A percentile compares a stretch with the other conserved stretches of the same genome.
Conservation (phyloP, 2,113 vertebrate genomes). For the Piaya cayana region DNA sequence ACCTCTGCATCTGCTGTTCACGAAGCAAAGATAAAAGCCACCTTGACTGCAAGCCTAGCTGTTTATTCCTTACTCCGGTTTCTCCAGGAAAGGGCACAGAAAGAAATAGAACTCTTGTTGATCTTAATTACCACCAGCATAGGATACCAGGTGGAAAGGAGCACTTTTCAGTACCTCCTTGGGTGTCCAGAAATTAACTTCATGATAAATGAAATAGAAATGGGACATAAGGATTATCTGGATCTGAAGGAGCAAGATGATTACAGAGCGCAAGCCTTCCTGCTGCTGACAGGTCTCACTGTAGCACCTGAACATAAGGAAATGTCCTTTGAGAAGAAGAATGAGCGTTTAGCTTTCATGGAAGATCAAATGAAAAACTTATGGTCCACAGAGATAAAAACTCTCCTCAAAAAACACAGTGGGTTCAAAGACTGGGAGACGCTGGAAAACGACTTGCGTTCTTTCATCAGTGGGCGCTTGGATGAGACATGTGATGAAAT, state of each 20-base stretch:
- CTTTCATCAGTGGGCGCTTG: not conserved
- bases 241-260: constrained; percentile 38
- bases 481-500: not conserved
- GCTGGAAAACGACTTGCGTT: constrained; percentile 45
- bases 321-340: constrained; percentile 50
- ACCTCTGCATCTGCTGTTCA: not conserved
- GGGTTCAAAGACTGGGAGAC: not conserved
- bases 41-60: not conserved
- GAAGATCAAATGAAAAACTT: not conserved
- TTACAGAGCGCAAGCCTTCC: constrained; percentile 60
- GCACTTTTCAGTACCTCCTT: constrained; percentile 54
- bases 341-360: constrained; percentile 34
- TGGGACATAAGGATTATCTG: not conserved
- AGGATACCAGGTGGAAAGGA: constrained; percentile 40
- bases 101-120: constrained; percentile 57
- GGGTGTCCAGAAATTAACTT: constrained; percentile 52
- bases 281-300: constrained; percentile 58
- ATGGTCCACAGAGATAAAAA: not conserved
- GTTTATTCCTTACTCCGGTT: constrained; percentile 43
- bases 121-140: constrained; percentile 26
- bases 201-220: constrained; percentile 39
- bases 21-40: constrained; percentile 36
- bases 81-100: constrained; percentile 14
- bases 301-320: not conserved
- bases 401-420: constrained; percentile 10